Evolutionary conservation across 2,888 invertebrate species (phyloP), one percentile per base, ranked within the genome.

Genomic region (Lycophotia porphyrea): DNA sequence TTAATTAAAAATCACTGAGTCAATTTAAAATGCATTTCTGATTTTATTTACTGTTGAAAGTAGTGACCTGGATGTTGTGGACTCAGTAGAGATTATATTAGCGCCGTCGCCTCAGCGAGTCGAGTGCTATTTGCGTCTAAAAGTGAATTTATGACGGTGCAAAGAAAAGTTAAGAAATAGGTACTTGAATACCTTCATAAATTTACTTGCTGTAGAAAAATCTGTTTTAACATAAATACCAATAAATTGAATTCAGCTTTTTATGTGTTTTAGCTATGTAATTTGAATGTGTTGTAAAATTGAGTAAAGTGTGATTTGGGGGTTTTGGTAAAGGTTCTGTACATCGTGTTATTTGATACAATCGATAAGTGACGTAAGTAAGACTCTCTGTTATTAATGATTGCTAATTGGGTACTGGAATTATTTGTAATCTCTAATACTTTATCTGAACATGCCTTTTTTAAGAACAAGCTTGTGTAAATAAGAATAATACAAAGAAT

Each of bases 71-170:
- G 85, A 92, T 91, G 83, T 85, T 82, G 82, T 87, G 80, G 88
- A 88, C 87, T 88, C 84, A 87, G 84, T 83, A 76, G 76, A 89
- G 92, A 93, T 92, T 91, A 88, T 92, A 93, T 93, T 92, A 93
- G 88, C 88, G 86, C 85, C 83, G 74, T 67, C 88, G 88, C 87
- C 89, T 86, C 87, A 82, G 83, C 81, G 55, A 83, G 78, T 87
- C 88, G 84, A 90, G 88, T 84, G 87, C 87, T 91, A 89, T 91
- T 91, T 90, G 88, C 90, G 85, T 88, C 84, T 85, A 76, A 85
- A 82, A 85, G 80, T 78, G 75, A 81, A 82, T 86, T 82, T 85
- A 85, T 80, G 84, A 86, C 63, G 75, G 42, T 58, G 70, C 70
- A 80, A 85, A 85, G 78, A 74, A 80, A 87, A 84, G 72, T 84